Evolutionary conservation across 2,888 invertebrate genomes (phyloP).

Genomic region (Amphipyra tragopoginis): DNA sequence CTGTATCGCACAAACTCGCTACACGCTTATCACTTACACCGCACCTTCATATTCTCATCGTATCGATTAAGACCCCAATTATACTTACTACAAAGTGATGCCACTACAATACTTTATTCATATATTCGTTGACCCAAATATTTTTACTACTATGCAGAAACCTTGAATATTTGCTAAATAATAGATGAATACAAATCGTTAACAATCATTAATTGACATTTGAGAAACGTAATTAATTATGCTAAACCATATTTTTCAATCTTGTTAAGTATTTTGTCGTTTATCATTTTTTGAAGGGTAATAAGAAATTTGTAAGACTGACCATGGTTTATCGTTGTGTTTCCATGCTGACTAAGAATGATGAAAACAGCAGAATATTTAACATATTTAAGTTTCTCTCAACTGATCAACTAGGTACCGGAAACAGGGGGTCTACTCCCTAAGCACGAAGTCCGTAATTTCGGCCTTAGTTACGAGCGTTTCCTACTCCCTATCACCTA

Average conservation of each 20-base stretch:
- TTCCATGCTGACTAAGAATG: background rate
- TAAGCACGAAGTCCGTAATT: too few relatives aligned
- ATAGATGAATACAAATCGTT: conserved; percentile 45
- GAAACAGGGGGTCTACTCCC: too few relatives aligned
- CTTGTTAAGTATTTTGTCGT: conserved; percentile 37
- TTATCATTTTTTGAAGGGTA: conserved; percentile 50
- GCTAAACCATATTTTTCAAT: conserved; percentile 23
- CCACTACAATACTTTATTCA: conserved; percentile 56
- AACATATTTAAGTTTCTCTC: too few relatives aligned
- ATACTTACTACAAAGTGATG: conserved; percentile 28
- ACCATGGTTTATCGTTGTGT: conserved; percentile 29
- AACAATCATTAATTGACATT: conserved; percentile 54
- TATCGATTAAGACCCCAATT: conserved; percentile 43
- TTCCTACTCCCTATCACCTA: too few relatives aligned
- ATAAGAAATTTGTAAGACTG: conserved; percentile 9
- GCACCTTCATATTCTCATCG: conserved; percentile 25
- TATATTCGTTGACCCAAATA: conserved; percentile 74
- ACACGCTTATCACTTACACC: conserved; percentile 19
- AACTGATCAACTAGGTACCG: too few relatives aligned
- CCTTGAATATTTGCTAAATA: conserved; percentile 54
- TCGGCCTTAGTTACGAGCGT: too few relatives aligned
- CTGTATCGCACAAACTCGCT: too few relatives aligned
- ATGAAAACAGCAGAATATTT: background rate
- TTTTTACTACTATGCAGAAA: conserved; percentile 61
- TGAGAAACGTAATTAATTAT: conserved; percentile 36